Base-by-base conservation (phyloP, 2,113 vertebrate genomes). In the Notarius lentiginosus region DNA sequence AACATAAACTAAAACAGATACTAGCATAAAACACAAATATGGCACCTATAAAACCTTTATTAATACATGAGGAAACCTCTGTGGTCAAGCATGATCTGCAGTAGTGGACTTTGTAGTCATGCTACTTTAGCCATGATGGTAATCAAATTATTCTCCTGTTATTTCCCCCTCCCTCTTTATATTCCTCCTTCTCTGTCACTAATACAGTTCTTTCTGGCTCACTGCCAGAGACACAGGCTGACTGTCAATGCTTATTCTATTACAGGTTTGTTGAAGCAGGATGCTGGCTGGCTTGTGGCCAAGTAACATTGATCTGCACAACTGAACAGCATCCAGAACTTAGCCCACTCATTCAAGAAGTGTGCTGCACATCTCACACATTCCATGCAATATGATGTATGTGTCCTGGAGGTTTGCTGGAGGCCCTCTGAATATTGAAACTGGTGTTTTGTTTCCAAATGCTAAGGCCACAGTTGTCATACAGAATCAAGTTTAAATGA, bases 191-290 rank as follows among this genome's bases (percentile, higher is more conserved):
- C 55, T 82, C 85, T 60, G 41, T 30, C 79, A 24, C 86, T 87
- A 75, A 87, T 87, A 87, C 79, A 87, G 79, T 87, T 87, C 47
- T 75, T 49, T 63, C 68, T 87, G 86, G 86, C 86, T 30, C 0
- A 1, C 10, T 76, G 79, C 86, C 86, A 87, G 41, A 87, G 66
- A 87, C 58, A 80, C 86, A 82, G 68, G 41, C 68, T 75, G 79
- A 82, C 86, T 87, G 86, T 87, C 86, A 80, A 87, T 82, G 86
- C 86, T 82, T 87, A 82, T 87, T 87, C 86, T 87, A 76, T 87
- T 87, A 87, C 41, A 53, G 79, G 68, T 82, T 81, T 82, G 79
- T 58, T 87, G 86, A 87, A 34, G 79, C 66, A 82, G 85, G 66
- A 87, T 30, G 79, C 86, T 82, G 56, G 56, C 56, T 73, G 86